Evolutionary conservation across 1,140 invertebrate species (phyloP).

Genomic region (Cataglyphis hispanica): DNA sequence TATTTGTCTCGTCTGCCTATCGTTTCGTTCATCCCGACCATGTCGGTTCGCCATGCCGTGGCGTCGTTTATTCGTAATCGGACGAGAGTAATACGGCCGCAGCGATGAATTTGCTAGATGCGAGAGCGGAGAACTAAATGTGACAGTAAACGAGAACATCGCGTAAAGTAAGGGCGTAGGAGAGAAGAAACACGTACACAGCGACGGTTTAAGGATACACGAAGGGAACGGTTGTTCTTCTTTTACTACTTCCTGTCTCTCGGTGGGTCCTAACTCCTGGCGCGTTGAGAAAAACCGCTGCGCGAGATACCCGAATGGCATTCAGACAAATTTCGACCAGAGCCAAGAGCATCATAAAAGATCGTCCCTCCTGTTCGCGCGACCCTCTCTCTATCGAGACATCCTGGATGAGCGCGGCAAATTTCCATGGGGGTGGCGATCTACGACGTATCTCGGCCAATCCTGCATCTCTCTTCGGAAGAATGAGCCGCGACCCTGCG

Average conservation of each 20-base stretch:
- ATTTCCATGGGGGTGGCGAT: slow-evolving; percentile 38
- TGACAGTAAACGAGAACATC: slow-evolving; percentile 31
- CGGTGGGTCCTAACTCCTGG: slow-evolving; percentile 61
- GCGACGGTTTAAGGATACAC: slow-evolving; percentile 29
- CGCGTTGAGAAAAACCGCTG: slow-evolving; percentile 68
- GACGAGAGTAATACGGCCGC: slow-evolving; percentile 42
- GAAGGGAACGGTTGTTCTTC: slow-evolving; percentile 61
- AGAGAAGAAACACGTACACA: neutral
- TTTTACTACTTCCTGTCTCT: slow-evolving; percentile 82
- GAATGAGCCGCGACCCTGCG: slow-evolving; percentile 40
- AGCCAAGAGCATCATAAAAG: slow-evolving; percentile 85
- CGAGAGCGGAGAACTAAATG: slow-evolving; percentile 14
- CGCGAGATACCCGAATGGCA: slow-evolving; percentile 75
- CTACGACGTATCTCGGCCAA: slow-evolving; percentile 65
- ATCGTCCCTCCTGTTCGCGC: slow-evolving; percentile 52
- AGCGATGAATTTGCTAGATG: slow-evolving; percentile 42
- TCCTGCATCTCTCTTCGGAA: slow-evolving; percentile 57
- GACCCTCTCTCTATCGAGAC: slow-evolving; percentile 17
- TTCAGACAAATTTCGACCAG: slow-evolving; percentile 83
- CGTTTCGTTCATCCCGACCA: slow-evolving; percentile 31
- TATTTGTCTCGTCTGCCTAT: slow-evolving; percentile 57
- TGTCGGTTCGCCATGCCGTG: neutral
- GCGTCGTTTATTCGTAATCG: slow-evolving; percentile 56
- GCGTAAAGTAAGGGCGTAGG: neutral
- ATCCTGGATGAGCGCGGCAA: slow-evolving; percentile 63